Evolutionary conservation across 2,888 invertebrate genomes (phyloP).

Genomic region (Eristalinus aeneus): DNA sequence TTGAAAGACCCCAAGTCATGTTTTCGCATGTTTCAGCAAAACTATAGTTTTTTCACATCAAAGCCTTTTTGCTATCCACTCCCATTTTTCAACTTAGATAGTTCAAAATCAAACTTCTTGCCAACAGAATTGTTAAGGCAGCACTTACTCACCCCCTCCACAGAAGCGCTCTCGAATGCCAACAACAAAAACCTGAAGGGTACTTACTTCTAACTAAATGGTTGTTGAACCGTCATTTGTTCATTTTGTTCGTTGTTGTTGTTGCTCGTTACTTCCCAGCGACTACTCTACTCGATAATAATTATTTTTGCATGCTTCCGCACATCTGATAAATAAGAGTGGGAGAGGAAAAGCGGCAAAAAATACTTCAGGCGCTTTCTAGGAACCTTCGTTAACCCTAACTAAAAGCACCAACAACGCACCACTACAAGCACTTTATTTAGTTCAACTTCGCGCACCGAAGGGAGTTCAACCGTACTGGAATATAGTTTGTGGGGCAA

Average conservation of each 20-base stretch:
- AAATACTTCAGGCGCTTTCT: constrained; percentile 16
- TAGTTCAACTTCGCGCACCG: constrained; percentile 46
- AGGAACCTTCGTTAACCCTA: constrained; percentile 60
- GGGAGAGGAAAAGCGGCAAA: not conserved
- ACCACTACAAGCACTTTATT: constrained; percentile 31
- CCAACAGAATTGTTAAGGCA: constrained; percentile 15
- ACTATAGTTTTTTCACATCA: not conserved
- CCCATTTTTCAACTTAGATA: not conserved
- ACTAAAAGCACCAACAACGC: constrained; percentile 48
- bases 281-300: constrained; percentile 56
- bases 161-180: constrained; percentile 43
- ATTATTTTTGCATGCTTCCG: constrained; percentile 67
- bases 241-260: no score
- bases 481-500: constrained; percentile 20
- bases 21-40: not conserved
- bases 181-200: constrained; percentile 61
- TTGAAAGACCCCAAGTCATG: not conserved
- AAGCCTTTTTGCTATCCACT: not conserved
- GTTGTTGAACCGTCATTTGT: constrained; percentile 66
- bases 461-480: constrained; percentile 50
- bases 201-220: constrained; percentile 59
- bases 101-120: constrained; percentile 28
- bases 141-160: constrained; percentile 40
- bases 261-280: not conserved
- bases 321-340: constrained; percentile 26